Evolutionary conservation across 2,113 vertebrate species (phyloP), one percentile per base, ranked within the genome.

Genomic region (Lutjanus erythropterus): DNA sequence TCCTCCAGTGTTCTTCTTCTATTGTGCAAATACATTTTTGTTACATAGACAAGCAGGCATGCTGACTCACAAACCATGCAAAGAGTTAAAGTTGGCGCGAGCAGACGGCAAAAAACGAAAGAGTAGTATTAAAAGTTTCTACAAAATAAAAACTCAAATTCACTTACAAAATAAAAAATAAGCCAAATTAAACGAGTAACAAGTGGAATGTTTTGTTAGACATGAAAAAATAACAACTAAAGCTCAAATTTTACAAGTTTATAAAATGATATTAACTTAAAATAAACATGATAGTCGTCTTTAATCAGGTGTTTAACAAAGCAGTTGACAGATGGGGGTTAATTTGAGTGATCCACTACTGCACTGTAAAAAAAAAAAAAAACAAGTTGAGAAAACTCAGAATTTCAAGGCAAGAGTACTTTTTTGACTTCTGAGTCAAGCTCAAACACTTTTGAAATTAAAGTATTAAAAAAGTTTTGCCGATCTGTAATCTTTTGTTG

Each of bases 31-130:
- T 93, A 91, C 89, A 92, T 86, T 87, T 81, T 88, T 89, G 81
- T 92, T 93, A 94, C 89, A 91, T 80, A 93, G 91, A 92, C 93
- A 91, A 92, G 89, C 90, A 92, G 87, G 93, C 93, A 94, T 94
- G 93, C 93, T 88, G 90, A 93, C 92, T 92, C 88, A 93, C 91
- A 92, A 93, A 92, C 92, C 93, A 94, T 94, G 93, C 93, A 94
- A 88, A 93, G 86, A 92, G 90, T 90, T 92, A 83, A 92, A 92
- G 87, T 92, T 89, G 89, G 85, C 69, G 86, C 91, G 75, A 92
- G 90, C 89, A 89, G 83, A 91, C 73, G 31, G 79, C 73, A 44
- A 71, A n/a, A 71, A 69, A 23, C 1, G 2, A 70, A 25, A 71
- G 18, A 87, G 71, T 46, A 80, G 49, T 78, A 80, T 59, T 80